Evolutionary conservation across 2,797 vertebrate genomes (phyloP).

Genomic region (Xerus rutilus): DNA sequence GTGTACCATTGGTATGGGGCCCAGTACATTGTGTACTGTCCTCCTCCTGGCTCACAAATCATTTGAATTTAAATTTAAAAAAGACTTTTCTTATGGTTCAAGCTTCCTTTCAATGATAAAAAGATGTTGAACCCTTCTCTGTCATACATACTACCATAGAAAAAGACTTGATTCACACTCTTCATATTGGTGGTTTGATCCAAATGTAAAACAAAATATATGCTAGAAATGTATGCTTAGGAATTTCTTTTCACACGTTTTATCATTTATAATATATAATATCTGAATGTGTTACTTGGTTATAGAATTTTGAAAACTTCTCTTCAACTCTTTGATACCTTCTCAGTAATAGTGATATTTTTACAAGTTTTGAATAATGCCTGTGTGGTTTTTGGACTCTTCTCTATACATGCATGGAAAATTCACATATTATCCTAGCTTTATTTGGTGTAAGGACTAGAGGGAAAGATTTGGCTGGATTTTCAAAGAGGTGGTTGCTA

Average conservation of each 20-base stretch:
- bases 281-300: not conserved
- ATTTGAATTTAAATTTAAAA: not conserved
- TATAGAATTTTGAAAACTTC: not conserved
- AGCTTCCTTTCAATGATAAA: conserved; percentile 3
- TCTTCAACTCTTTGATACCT: not conserved
- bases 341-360: not conserved
- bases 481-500: not conserved
- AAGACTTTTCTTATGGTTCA: not conserved
- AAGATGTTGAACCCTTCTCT: not conserved
- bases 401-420: not conserved
- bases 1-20: not conserved
- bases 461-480: not conserved
- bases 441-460: not conserved
- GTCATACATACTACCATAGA: not conserved
- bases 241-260: not conserved
- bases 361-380: not conserved
- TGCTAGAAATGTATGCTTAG: not conserved
- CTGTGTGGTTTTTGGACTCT: not conserved
- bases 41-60: not conserved
- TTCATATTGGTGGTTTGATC: not conserved
- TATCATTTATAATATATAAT: not conserved
- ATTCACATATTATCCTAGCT: not conserved
- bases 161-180: not conserved
- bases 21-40: not conserved
- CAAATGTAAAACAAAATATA: not conserved